A percentile compares a stretch with the other conserved stretches of the same genome.
Evolutionary conservation across 2,797 vertebrate species (phyloP).

Genomic region (Melanotaenia nigrans): DNA sequence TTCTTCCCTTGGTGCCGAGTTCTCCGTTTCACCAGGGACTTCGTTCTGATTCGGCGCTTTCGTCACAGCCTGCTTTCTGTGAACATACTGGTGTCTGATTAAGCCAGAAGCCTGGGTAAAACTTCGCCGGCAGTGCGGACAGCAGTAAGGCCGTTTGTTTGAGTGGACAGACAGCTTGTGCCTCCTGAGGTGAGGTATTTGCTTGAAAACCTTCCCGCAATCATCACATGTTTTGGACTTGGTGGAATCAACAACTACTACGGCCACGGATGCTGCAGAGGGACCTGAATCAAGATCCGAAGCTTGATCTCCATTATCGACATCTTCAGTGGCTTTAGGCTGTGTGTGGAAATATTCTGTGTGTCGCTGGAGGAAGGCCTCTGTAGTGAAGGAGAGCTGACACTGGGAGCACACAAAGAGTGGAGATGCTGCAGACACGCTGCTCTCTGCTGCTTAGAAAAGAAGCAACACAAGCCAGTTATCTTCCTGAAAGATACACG

Average conservation of each 20-base stretch:
- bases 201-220: constrained; percentile 80
- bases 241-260: constrained; percentile 20
- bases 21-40: neutral
- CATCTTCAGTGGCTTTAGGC: constrained; percentile 35
- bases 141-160: constrained; percentile 84
- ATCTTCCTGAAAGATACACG: neutral
- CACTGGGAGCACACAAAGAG: constrained; percentile 77
- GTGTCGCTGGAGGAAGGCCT: constrained; percentile 80
- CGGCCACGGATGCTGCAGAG: constrained; percentile 17
- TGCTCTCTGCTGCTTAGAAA: constrained; percentile 54
- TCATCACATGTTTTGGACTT: constrained; percentile 66
- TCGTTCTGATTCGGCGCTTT: constrained; percentile 2
- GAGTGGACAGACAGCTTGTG: constrained; percentile 83
- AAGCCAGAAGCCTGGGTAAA: constrained; percentile 83
- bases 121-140: constrained; percentile 78
- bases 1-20: neutral
- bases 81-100: constrained; percentile 80
- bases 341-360: constrained; percentile 65
- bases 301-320: constrained; percentile 13
- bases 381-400: constrained; percentile 78
- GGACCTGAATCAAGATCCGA: neutral
- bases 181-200: constrained; percentile 78
- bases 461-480: constrained; percentile 2
- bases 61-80: constrained; percentile 50
- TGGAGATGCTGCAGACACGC: constrained; percentile 33